phyloP scores from a whole-genome alignment of 2,888 invertebrate species.

The Steinernema scapterisci region DNA sequence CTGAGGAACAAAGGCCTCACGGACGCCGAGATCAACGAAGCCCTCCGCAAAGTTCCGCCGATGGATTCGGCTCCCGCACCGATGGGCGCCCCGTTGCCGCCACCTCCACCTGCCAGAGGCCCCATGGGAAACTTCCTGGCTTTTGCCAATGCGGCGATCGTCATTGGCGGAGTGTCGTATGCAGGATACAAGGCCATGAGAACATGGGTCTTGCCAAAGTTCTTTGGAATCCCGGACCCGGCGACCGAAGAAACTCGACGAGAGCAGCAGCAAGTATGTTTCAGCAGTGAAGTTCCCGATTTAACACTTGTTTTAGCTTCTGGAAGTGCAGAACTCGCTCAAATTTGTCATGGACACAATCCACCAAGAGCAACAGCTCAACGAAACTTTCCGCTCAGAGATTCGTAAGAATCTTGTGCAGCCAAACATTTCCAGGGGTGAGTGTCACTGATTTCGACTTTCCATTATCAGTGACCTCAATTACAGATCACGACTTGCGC shows the following conservation, averaged over 20 bases:
- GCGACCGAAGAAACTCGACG: conserved; percentile 53
- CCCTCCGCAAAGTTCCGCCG: conserved; percentile 31
- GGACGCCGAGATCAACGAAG: conserved; percentile 56
- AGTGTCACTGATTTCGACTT: neutral
- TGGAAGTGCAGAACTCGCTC: conserved; percentile 65
- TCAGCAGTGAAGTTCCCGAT: neutral
- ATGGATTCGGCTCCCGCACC: neutral
- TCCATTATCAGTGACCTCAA: conserved; percentile 38
- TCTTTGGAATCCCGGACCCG: conserved; percentile 64
- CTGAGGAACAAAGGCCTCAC: conserved; percentile 61
- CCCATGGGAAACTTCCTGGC: conserved; percentile 40
- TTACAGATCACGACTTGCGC: conserved; percentile 40
- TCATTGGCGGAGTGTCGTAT: conserved; percentile 62
- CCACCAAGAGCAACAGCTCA: conserved; percentile 60
- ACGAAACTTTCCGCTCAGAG: conserved; percentile 28
- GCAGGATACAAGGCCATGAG: conserved; percentile 61
- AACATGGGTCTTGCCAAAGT: conserved; percentile 60
- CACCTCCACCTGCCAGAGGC: conserved; percentile 37
- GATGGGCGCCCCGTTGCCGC: neutral
- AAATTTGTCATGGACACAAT: conserved; percentile 67
- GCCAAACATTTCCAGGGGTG: conserved; percentile 40
- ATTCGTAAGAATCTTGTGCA: conserved; percentile 17
- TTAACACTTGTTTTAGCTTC: conserved; percentile 45
- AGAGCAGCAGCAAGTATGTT: conserved; percentile 48
- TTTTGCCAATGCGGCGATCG: conserved; percentile 55